phyloP scores from a whole-genome alignment of 2,113 vertebrate species.

The Perca schrenkii region DNA sequence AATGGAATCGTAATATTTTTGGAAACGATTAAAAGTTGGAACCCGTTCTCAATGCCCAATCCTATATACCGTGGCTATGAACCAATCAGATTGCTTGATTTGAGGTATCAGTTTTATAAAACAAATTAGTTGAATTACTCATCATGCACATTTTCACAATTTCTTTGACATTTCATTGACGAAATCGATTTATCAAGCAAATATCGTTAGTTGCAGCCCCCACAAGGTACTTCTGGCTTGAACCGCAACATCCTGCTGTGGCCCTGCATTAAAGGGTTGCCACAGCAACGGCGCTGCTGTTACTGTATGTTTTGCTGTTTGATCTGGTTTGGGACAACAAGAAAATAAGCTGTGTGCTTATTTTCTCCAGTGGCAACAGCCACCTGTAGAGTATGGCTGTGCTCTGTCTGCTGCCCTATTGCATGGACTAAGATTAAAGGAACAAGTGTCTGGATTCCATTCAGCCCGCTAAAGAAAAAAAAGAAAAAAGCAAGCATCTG shows the following conservation, averaged over 20 bases:
- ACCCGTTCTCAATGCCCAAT: too few species aligned
- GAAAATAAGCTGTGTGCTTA: constrained; percentile 3
- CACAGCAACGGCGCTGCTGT: neutral
- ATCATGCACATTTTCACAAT: too few species aligned
- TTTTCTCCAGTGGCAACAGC: constrained; percentile 4
- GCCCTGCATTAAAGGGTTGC: constrained; percentile 12
- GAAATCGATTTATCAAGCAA: too few species aligned
- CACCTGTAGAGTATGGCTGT: constrained; percentile 37
- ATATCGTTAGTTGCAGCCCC: neutral
- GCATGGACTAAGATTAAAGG: constrained; percentile 37
- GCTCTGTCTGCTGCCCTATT: constrained; percentile 8
- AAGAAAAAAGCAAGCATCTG: constrained; percentile 54
- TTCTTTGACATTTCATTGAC: too few species aligned
- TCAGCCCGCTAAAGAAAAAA: constrained; percentile 8
- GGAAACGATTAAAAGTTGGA: too few species aligned
- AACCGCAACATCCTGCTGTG: constrained; percentile 33
- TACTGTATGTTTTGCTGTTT: constrained; percentile 7
- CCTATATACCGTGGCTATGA: too few species aligned
- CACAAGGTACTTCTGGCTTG: neutral
- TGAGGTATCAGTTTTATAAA: too few species aligned
- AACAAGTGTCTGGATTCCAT: constrained; percentile 69
- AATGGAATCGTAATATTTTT: too few species aligned
- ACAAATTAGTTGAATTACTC: too few species aligned
- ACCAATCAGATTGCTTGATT: too few species aligned
- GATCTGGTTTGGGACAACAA: constrained; percentile 7